A percentile compares a stretch with the other conserved stretches of the same genome.
Conservation (phyloP, 2,113 vertebrate genomes). For the Bothrops jararaca region DNA sequence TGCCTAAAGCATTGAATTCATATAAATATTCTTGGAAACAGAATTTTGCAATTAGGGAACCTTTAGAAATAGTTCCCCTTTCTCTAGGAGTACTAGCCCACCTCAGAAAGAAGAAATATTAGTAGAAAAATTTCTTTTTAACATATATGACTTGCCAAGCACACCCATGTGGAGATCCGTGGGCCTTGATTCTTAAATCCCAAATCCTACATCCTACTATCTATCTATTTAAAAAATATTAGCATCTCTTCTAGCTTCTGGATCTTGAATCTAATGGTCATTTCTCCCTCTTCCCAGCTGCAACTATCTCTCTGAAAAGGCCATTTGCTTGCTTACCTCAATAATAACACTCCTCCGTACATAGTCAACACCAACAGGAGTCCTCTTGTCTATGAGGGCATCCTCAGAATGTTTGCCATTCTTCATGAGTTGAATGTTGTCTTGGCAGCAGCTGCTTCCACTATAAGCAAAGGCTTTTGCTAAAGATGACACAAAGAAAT, state of each 20-base stretch:
- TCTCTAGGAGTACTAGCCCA: background rate
- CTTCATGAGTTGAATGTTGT: slow-evolving; percentile 70
- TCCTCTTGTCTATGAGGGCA: slow-evolving; percentile 64
- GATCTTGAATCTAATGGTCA: background rate
- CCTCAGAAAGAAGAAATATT: background rate
- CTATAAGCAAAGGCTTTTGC: slow-evolving; percentile 85
- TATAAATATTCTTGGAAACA: background rate
- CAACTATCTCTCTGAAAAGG: background rate
- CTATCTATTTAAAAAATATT: background rate
- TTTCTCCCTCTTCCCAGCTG: background rate
- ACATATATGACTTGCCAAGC: background rate
- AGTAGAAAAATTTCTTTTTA: background rate
- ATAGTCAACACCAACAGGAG: slow-evolving; percentile 73
- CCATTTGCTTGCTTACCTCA: slow-evolving; percentile 71
- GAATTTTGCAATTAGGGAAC: background rate
- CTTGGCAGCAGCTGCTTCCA: slow-evolving; percentile 78
- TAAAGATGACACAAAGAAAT: slow-evolving; percentile 46
- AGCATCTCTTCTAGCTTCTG: background rate
- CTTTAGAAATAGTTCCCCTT: background rate
- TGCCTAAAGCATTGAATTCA: background rate
- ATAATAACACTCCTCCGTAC: slow-evolving; percentile 80
- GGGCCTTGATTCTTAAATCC: background rate
- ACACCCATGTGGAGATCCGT: background rate
- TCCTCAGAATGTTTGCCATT: slow-evolving; percentile 68
- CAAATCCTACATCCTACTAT: background rate